Conservation (phyloP, 2,113 vertebrate genomes). For the Phoxinus phoxinus region DNA sequence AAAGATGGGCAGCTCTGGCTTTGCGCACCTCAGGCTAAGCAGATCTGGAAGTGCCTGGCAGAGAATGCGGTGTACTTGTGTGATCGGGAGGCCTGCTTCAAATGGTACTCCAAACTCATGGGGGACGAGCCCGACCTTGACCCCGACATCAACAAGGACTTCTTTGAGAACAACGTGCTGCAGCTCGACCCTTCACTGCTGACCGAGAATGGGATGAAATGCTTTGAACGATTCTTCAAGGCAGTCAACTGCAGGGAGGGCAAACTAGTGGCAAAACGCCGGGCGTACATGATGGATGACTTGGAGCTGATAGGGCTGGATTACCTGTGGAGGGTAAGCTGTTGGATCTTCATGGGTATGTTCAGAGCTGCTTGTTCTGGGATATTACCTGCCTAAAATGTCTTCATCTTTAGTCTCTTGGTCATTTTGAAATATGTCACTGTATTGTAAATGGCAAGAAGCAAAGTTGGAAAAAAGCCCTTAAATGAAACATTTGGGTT, state of each 20-base stretch:
- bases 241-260: conserved; percentile 99
- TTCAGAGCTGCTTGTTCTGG: neutral
- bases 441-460: neutral
- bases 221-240: conserved; percentile 99
- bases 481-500: neutral
- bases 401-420: neutral
- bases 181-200: conserved; percentile 97
- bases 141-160: conserved; percentile 99
- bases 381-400: neutral
- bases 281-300: conserved; percentile 99
- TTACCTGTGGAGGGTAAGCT: conserved; percentile 96
- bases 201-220: conserved; percentile 99
- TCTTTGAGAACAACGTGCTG: conserved; percentile 99
- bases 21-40: conserved; percentile 98
- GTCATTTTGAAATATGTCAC: neutral
- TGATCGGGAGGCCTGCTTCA: conserved; percentile 99
- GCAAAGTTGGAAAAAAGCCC: neutral
- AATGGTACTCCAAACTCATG: conserved; percentile 99
- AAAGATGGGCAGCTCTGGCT: conserved; percentile 99
- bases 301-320: conserved; percentile 98
- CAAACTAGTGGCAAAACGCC: conserved; percentile 95
- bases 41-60: conserved; percentile 99
- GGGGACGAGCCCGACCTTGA: conserved; percentile 98
- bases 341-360: neutral
- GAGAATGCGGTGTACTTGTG: conserved; percentile 98